Percentiles rank a stretch among this genome's conserved stretches.
Evolutionary conservation across 2,113 vertebrate species (phyloP).

Genomic region (Colius striatus): DNA sequence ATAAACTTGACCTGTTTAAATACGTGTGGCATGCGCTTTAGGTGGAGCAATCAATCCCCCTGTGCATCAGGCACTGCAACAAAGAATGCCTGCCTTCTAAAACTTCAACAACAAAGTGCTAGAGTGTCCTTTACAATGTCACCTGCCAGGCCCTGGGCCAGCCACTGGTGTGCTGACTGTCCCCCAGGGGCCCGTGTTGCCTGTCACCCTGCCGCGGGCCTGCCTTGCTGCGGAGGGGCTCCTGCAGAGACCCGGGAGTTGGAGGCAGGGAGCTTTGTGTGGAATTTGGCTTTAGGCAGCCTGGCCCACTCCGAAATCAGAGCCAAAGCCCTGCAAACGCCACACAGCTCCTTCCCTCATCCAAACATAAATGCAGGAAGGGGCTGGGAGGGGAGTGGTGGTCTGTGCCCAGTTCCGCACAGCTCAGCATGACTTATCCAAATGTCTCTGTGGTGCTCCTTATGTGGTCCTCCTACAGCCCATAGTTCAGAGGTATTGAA

Average conservation of each 20-base stretch:
- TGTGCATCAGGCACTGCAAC: too few relatives aligned
- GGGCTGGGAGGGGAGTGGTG: neutral
- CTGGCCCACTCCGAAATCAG: neutral
- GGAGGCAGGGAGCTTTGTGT: neutral
- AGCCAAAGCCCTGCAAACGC: neutral
- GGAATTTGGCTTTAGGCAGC: neutral
- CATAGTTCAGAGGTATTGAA: neutral
- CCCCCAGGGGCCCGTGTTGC: neutral
- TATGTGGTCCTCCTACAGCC: neutral
- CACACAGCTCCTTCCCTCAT: neutral
- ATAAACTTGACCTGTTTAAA: too few relatives aligned
- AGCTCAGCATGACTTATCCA: neutral
- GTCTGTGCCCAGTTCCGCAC: neutral
- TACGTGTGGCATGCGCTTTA: too few relatives aligned
- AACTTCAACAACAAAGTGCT: too few relatives aligned
- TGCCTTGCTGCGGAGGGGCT: neutral
- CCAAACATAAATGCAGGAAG: neutral
- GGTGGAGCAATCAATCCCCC: too few relatives aligned
- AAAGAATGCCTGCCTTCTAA: too few relatives aligned
- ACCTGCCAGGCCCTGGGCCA: too few relatives aligned
- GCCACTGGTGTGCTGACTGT: too few relatives aligned
- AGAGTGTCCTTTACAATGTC: too few relatives aligned
- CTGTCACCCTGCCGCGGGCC: fast-evolving
- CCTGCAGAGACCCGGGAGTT: fast-evolving
- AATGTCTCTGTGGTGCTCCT: neutral